Base-by-base conservation (phyloP, 2,888 invertebrate species). In the Pyralis farinalis region DNA sequence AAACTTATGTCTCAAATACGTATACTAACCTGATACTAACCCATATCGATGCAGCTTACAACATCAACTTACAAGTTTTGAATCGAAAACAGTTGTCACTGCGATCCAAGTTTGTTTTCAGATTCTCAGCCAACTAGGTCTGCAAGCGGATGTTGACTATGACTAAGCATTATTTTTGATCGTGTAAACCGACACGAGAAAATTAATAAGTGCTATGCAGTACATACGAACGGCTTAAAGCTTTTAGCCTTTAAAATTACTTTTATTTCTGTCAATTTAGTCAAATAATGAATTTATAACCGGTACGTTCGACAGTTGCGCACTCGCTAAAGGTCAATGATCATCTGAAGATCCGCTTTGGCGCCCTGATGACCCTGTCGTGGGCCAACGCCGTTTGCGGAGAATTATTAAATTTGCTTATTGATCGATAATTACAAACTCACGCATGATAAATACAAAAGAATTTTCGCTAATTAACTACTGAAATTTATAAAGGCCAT, bases 291-390 rank as follows among this genome's bases (percentile, higher is more conserved):
- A 78, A 72, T 78, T n/a, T 76, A 82, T 76, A 80, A 84, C 84
- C 83, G 83, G 82, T 80, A 80, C 67, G 63, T 44, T 61, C 59
- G 64, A 59, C 71, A 66, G 75, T 74, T 81, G 79, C 78, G 78
- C 81, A 74, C 77, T 73, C 80, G 71, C 62, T 81, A 87, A 88
- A 87, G 87, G 87, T 88, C 87, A 86, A 85, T 83, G 87, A 83
- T 87, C 87, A 88, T 81, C 82, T 75, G 78, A 82, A 87, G 87
- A 88, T 87, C 87, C 88, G 88, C 83, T 75, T 88, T 80, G 81
- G 59, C 80, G 85, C 77, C 85, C 84, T 76, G 81, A 63, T 85
- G 87, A 87, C 88, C 87, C 85, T 84, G 81, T 80, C 75, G 65
- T 67, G 75, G 68, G 73, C 69, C 68, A 66, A 75, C 76, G 76